Base-by-base conservation (phyloP, 2,113 vertebrate species). In the Bagarius yarrelli region DNA sequence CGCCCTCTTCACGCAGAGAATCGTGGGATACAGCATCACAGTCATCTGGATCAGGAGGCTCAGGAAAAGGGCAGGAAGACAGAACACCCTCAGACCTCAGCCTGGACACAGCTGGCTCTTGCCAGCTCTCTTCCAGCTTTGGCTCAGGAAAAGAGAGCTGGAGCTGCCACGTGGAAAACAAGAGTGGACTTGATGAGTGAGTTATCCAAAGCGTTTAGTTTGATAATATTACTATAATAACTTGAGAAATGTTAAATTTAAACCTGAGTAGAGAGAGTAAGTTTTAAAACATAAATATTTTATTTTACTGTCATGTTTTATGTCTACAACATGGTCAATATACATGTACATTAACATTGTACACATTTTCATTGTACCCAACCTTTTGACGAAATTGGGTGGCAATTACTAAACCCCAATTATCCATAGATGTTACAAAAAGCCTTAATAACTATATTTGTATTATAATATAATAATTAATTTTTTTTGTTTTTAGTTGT, bases 111-210 rank as follows among this genome's bases (percentile, higher is more conserved):
- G 92, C 93, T 1, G 92, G 89, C 1, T 99, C 95, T 0, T 98
- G 95, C 0, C 96, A 97, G 90, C 94, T 98, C 6, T 98, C 96
- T 21, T 98, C 95, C 91, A 99, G 97, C 87, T 87, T 95, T 15
- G 95, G 95, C 88, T 99, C 97, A 0, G 89, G 93, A 16, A 92
- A 92, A 63, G 95, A 95, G 79, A 90, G 88, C 32, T 94, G 94
- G 88, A 94, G 91, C 19, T 91, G 88, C 0, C 92, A 95, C 86
- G 89, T 91, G 0, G 94, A 96, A 44, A 85, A 88, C 25, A 93
- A 91, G 89, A 90, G 70, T 44, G 89, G 90, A 0, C 88, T 91
- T 80, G 93, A 92, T 81, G 92, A 94, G 97, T 99, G 84, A 93
- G 97, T 95, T 18, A 13, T 36, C 23, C 40, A 8, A 34, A 19